Percentiles rank a stretch among this genome's conserved stretches.
Conservation (phyloP, 2,888 invertebrate species). For the Drosophila demipolita region DNA sequence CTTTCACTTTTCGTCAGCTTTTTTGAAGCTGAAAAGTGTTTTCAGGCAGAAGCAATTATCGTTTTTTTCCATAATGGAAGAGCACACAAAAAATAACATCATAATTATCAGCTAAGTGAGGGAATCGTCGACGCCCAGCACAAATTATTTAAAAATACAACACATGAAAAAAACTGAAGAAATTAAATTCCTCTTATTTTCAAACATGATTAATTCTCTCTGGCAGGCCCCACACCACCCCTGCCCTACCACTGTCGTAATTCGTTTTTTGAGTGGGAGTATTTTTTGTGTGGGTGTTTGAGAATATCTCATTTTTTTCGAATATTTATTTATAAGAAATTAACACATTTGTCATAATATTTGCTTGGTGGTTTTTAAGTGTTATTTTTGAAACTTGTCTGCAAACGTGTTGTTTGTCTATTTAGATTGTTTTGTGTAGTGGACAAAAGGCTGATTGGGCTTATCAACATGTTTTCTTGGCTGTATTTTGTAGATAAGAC, state of each 20-base stretch:
- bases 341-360: not conserved
- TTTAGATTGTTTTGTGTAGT: not conserved
- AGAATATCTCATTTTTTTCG: not conserved
- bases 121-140: not conserved
- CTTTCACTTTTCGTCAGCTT: slow-evolving; percentile 51
- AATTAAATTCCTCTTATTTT: not conserved
- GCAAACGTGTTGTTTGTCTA: not conserved
- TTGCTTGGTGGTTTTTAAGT: not conserved
- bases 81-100: slow-evolving; percentile 5
- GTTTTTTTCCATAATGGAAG: slow-evolving; percentile 21
- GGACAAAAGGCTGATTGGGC: slow-evolving; percentile 9
- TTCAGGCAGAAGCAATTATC: slow-evolving; percentile 30
- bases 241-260: not conserved
- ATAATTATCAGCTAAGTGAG: slow-evolving; percentile 2
- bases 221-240: not conserved
- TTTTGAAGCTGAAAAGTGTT: slow-evolving; percentile 3
- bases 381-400: not conserved
- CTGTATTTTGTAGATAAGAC: slow-evolving; percentile 15
- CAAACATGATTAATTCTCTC: not conserved
- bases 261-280: not conserved
- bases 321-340: slow-evolving; percentile 4
- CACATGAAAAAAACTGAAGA: not conserved
- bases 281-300: slow-evolving; percentile 7
- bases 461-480: slow-evolving; percentile 23
- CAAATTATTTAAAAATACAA: not conserved